phyloP scores from a whole-genome alignment of 2,888 invertebrate genomes.

The Argyra leucocephala region DNA sequence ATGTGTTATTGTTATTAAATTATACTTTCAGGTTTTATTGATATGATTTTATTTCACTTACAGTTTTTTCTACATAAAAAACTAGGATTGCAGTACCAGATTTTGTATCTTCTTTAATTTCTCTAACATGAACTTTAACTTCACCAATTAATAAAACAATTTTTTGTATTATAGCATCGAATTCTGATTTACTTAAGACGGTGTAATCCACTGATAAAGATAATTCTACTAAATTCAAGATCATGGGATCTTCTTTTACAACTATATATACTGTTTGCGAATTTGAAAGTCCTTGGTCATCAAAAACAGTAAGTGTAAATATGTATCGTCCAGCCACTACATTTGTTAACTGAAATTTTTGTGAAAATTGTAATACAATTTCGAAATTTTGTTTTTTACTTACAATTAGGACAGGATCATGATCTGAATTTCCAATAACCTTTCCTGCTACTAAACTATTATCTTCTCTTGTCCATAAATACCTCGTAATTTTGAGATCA shows the following conservation, averaged over 20 bases:
- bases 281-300: constrained; percentile 76
- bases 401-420: constrained; percentile 65
- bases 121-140: constrained; percentile 52
- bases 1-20: no score
- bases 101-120: constrained; percentile 51
- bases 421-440: constrained; percentile 66
- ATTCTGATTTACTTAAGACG: constrained; percentile 52
- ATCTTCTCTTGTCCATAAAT: constrained; percentile 72
- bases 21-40: no score
- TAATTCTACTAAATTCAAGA: constrained; percentile 70
- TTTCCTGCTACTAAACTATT: constrained; percentile 74
- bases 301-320: constrained; percentile 79
- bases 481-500: constrained; percentile 75
- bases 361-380: constrained; percentile 18
- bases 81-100: constrained; percentile 55
- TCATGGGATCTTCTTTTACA: constrained; percentile 67
- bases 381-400: neutral
- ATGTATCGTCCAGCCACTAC: constrained; percentile 79
- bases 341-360: constrained; percentile 62
- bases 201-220: constrained; percentile 66
- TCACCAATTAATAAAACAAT: constrained; percentile 68
- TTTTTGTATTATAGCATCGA: constrained; percentile 66
- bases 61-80: constrained; percentile 58
- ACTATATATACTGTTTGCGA: constrained; percentile 75
- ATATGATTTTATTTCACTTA: constrained; percentile 29